phyloP scores from a whole-genome alignment of 2,113 vertebrate species.

The Ailurus styani region DNA sequence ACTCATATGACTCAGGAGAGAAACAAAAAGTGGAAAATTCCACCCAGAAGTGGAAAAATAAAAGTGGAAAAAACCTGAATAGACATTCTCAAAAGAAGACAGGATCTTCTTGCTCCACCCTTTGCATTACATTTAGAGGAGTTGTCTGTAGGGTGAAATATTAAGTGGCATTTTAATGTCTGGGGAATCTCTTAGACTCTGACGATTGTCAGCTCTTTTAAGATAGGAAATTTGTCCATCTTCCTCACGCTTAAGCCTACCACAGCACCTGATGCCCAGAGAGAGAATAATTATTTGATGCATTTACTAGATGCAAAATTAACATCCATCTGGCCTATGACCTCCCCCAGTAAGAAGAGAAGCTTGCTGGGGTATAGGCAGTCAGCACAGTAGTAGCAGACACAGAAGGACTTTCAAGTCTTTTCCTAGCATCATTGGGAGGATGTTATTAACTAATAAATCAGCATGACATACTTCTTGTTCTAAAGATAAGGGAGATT shows the following conservation, averaged over 20 bases:
- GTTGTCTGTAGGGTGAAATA: not conserved
- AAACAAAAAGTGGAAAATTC: not conserved
- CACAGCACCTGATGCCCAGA: not conserved
- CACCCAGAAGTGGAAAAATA: not conserved
- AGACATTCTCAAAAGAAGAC: not conserved
- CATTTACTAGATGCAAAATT: conserved; percentile 8
- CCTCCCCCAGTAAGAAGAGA: not conserved
- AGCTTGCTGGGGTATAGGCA: not conserved
- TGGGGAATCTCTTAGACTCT: not conserved
- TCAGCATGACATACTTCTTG: not conserved
- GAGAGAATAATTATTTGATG: not conserved
- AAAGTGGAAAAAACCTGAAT: not conserved
- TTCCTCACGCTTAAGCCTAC: not conserved
- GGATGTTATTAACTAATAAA: not conserved
- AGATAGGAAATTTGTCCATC: not conserved
- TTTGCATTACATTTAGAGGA: not conserved
- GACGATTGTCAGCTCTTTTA: not conserved
- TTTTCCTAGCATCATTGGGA: not conserved
- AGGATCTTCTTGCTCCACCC: not conserved
- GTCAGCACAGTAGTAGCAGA: not conserved
- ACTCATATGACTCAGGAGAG: not conserved
- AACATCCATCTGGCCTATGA: not conserved
- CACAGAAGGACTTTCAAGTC: not conserved
- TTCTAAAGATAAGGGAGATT: not conserved
- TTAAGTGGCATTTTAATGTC: not conserved